Evolutionary conservation across 2,797 vertebrate genomes (phyloP).

Genomic region (Spheniscus humboldti): DNA sequence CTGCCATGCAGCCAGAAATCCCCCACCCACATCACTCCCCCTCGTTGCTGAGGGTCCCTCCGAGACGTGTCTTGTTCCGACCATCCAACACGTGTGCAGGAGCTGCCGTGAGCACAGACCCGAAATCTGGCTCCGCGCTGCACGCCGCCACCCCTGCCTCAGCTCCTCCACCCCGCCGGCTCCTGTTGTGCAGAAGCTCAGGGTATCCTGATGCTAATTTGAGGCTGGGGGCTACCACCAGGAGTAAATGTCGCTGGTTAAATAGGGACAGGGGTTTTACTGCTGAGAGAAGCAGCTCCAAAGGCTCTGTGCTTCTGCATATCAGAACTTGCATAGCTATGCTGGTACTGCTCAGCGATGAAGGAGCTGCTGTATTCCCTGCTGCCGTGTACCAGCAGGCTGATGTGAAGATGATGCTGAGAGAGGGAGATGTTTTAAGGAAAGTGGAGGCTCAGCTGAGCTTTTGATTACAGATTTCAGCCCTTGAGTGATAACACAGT

Average conservation of each 20-base stretch:
- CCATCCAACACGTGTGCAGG: not conserved
- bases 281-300: not conserved
- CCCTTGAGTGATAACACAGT: not conserved
- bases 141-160: accelerated
- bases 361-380: not conserved
- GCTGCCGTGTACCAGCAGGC: not conserved
- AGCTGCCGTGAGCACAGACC: not conserved
- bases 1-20: not conserved
- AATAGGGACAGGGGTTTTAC: not conserved
- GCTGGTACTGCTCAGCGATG: not conserved
- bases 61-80: accelerated
- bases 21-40: no score
- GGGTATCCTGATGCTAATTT: not conserved
- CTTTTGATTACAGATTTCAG: not conserved
- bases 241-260: not conserved
- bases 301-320: not conserved
- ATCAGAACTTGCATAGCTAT: not conserved
- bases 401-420: not conserved
- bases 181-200: not conserved
- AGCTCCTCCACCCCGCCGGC: accelerated
- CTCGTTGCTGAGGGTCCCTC: not conserved
- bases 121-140: not conserved
- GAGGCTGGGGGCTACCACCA: not conserved
- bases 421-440: not conserved
- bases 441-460: not conserved